Percentiles rank a stretch among this genome's conserved stretches.
Evolutionary conservation across 2,797 vertebrate genomes (phyloP).

Genomic region (Cygnus olor): DNA sequence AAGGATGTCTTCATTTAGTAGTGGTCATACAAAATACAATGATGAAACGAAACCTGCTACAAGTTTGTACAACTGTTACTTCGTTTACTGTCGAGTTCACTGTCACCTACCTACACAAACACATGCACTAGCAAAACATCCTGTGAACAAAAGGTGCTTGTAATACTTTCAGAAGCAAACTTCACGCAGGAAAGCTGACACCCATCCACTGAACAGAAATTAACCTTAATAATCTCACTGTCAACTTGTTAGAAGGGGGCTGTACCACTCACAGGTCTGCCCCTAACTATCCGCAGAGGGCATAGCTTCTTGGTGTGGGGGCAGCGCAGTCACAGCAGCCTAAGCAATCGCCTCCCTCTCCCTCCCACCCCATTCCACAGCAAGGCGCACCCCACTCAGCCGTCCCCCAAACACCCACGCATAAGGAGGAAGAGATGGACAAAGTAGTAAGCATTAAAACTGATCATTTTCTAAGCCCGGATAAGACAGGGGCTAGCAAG

Average conservation of each 20-base stretch:
- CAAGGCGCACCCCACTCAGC: background rate
- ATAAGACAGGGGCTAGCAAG: background rate
- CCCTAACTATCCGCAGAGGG: rapidly evolving
- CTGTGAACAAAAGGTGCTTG: background rate
- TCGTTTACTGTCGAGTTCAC: background rate
- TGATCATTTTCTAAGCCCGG: background rate
- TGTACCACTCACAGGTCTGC: background rate
- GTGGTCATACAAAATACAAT: background rate
- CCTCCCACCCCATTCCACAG: background rate
- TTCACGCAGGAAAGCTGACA: background rate
- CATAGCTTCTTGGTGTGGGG: background rate
- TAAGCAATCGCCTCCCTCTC: background rate
- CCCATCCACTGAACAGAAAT: background rate
- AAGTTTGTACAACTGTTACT: background rate
- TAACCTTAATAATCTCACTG: background rate
- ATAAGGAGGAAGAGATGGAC: background rate
- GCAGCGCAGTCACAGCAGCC: background rate
- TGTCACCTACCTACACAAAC: background rate
- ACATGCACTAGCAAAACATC: background rate
- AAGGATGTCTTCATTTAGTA: background rate
- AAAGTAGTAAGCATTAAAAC: background rate
- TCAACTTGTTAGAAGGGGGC: background rate
- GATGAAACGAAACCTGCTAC: background rate
- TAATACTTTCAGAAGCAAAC: background rate
- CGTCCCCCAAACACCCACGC: background rate